Evolutionary conservation across 2,113 vertebrate species (phyloP).

Genomic region (Diphyllodes magnificus): DNA sequence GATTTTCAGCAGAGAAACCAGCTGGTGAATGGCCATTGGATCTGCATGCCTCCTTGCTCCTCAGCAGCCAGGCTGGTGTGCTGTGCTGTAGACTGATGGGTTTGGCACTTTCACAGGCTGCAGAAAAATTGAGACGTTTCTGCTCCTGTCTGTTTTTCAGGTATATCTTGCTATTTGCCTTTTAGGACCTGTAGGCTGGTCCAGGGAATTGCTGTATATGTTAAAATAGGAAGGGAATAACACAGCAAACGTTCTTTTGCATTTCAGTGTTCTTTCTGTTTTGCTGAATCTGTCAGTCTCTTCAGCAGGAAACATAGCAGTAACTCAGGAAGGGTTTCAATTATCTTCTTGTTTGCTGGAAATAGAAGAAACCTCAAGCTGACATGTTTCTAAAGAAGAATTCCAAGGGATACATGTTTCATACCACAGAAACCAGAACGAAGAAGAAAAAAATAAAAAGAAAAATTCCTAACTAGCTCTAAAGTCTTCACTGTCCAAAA

Average conservation of each 20-base stretch:
- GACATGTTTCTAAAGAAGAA: constrained; percentile 39
- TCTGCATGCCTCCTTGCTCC: not conserved
- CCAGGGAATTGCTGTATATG: not conserved
- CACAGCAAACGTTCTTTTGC: not conserved
- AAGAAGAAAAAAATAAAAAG: not conserved
- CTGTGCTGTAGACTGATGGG: not conserved
- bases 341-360: constrained; percentile 62
- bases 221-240: not conserved
- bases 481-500: not conserved
- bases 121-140: not conserved
- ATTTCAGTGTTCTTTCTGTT: not conserved
- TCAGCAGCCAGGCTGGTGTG: not conserved
- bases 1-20: not conserved
- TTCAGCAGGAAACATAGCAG: constrained; percentile 25
- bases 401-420: constrained; percentile 28
- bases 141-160: not conserved
- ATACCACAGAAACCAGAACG: constrained; percentile 45
- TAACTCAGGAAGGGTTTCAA: constrained; percentile 50
- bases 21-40: not conserved
- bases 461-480: not conserved
- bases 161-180: not conserved
- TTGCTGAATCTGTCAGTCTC: not conserved
- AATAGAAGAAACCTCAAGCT: constrained; percentile 56
- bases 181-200: not conserved
- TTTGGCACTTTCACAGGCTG: not conserved